phyloP scores from a whole-genome alignment of 2,888 invertebrate species.

The Apoda limacodes region DNA sequence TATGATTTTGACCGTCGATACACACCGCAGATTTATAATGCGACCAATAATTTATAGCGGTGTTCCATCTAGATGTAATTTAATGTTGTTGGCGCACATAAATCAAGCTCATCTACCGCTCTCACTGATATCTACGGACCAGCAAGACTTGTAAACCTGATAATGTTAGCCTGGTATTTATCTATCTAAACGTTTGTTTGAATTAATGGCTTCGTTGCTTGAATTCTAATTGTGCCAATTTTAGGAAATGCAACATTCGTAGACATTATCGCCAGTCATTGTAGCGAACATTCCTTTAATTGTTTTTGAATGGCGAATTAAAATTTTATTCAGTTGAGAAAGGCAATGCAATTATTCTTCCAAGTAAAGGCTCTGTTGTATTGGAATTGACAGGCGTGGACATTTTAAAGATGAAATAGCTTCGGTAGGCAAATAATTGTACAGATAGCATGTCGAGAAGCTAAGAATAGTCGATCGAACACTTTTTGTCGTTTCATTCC shows the following conservation, averaged over 20 bases:
- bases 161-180: constrained; percentile 36
- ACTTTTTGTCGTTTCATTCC: constrained; percentile 47
- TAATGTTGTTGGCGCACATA: constrained; percentile 61
- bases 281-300: too few relatives aligned
- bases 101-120: constrained; percentile 58
- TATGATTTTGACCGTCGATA: constrained; percentile 61
- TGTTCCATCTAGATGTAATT: constrained; percentile 68
- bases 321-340: constrained; percentile 1
- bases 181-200: constrained; percentile 29
- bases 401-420: constrained; percentile 8
- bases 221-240: constrained; percentile 32
- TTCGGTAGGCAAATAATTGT: constrained; percentile 35
- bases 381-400: too few relatives aligned
- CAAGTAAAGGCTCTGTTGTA: too few relatives aligned
- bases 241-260: too few relatives aligned
- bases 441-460: constrained; percentile 28
- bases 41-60: constrained; percentile 59
- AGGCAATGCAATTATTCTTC: constrained; percentile 3
- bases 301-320: too few relatives aligned
- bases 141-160: constrained; percentile 42
- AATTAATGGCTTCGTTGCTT: constrained; percentile 7
- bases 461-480: constrained; percentile 41
- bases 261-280: too few relatives aligned
- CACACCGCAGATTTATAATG: constrained; percentile 64
- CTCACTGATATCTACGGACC: constrained; percentile 43